phyloP scores from a whole-genome alignment of 2,797 vertebrate genomes.

The Halcyon leucocephala region DNA sequence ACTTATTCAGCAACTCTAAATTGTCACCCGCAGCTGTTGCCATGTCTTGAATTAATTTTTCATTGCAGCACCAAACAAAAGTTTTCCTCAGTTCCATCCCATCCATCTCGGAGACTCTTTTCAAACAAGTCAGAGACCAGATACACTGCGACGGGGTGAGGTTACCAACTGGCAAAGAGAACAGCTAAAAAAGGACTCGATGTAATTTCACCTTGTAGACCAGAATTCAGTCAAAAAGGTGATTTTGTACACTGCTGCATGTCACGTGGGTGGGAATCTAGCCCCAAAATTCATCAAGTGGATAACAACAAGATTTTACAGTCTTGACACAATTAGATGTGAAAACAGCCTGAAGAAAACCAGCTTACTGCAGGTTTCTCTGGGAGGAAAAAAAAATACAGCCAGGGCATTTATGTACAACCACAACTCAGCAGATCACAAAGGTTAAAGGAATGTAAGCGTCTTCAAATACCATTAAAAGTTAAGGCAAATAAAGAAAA shows the following conservation, averaged over 20 bases:
- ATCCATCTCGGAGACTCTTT: neutral
- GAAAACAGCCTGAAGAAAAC: neutral
- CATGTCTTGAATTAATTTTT: slow-evolving; percentile 55
- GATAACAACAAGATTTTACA: neutral
- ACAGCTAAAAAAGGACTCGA: neutral
- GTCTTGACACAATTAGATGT: neutral
- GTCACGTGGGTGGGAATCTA: neutral
- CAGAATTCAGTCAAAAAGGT: neutral
- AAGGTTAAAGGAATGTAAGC: neutral
- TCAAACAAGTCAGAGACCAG: neutral
- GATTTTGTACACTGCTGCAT: neutral
- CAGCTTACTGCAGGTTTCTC: neutral
- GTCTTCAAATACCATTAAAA: neutral
- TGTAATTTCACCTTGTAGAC: neutral
- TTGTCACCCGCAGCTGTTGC: slow-evolving; percentile 56
- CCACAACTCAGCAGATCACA: neutral
- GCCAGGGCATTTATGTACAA: neutral
- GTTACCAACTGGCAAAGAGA: neutral
- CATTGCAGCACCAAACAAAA: slow-evolving; percentile 27
- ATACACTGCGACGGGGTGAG: neutral
- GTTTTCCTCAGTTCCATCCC: neutral
- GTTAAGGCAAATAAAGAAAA: neutral
- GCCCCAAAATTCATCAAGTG: neutral
- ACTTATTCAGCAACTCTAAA: slow-evolving; percentile 59
- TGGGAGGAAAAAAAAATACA: neutral